phyloP scores from a whole-genome alignment of 1,140 invertebrate genomes.

The Subanguina moxae region DNA sequence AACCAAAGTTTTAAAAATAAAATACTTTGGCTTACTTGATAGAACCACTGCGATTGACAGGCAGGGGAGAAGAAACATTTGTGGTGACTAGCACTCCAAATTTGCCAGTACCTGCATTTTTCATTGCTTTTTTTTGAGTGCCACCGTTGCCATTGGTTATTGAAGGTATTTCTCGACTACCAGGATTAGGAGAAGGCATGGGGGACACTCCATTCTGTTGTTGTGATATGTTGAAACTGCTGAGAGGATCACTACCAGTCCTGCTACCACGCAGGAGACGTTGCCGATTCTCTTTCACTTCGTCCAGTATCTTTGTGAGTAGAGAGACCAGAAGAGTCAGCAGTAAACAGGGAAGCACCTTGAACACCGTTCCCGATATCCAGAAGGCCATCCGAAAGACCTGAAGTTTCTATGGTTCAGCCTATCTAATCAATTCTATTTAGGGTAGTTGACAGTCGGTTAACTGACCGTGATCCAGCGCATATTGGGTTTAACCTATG shows the following conservation, averaged over 20 bases:
- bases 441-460: too few relatives aligned
- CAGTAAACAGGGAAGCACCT: constrained; percentile 52
- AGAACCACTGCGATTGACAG: background rate
- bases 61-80: constrained; percentile 1
- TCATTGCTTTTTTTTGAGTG: background rate
- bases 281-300: constrained; percentile 46
- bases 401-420: constrained; percentile 12
- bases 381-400: constrained; percentile 58
- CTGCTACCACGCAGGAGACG: constrained; percentile 28
- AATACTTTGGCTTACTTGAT: constrained; percentile 9
- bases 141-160: background rate
- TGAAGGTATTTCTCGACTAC: background rate
- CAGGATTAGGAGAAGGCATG: constrained; percentile 7
- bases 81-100: background rate
- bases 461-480: too few relatives aligned
- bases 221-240: too few relatives aligned
- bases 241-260: background rate
- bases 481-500: too few relatives aligned
- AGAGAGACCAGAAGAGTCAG: constrained; percentile 51
- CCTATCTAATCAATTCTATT: too few relatives aligned
- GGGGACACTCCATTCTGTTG: constrained; percentile 5
- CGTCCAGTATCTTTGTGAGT: constrained; percentile 51
- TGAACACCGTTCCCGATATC: constrained; percentile 58
- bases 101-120: background rate
- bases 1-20: too few relatives aligned